phyloP scores from a whole-genome alignment of 2,888 invertebrate genomes.

The Drosophila greeni region DNA sequence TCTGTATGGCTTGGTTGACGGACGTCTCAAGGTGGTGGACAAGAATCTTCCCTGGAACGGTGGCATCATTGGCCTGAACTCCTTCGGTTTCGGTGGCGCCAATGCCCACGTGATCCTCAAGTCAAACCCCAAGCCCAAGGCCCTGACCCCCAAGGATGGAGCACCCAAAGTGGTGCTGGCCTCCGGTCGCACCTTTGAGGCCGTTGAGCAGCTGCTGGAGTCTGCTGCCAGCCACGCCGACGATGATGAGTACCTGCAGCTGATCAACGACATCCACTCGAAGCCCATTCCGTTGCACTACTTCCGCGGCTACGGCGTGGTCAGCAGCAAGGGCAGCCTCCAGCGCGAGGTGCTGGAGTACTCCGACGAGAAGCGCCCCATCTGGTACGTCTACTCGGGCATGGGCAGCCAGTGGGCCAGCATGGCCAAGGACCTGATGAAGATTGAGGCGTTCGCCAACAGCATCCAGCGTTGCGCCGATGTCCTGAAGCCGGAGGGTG shows the following conservation, averaged over 20 bases:
- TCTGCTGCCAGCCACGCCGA: slow-evolving; percentile 82
- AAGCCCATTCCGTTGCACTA: slow-evolving; percentile 86
- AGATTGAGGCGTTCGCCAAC: slow-evolving; percentile 88
- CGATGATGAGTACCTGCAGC: slow-evolving; percentile 87
- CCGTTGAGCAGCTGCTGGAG: slow-evolving; percentile 84
- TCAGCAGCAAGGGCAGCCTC: slow-evolving; percentile 80
- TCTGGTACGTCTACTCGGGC: slow-evolving; percentile 98
- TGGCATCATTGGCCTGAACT: slow-evolving; percentile 95
- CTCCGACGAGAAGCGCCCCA: slow-evolving; percentile 84
- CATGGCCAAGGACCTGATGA: slow-evolving; percentile 93
- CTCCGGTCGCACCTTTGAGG: slow-evolving; percentile 91
- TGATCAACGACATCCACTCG: slow-evolving; percentile 87
- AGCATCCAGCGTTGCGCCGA: slow-evolving; percentile 88
- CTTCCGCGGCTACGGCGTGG: slow-evolving; percentile 89
- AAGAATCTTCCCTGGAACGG: slow-evolving; percentile 91
- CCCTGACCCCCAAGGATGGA: slow-evolving; percentile 81
- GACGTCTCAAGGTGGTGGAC: slow-evolving; percentile 93
- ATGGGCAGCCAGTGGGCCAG: slow-evolving; percentile 99
- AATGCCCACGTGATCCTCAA: slow-evolving; percentile 94
- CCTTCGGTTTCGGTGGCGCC: slow-evolving; percentile 98
- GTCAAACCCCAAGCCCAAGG: slow-evolving; percentile 86
- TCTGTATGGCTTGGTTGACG: slow-evolving; percentile 93
- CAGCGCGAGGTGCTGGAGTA: slow-evolving; percentile 80
- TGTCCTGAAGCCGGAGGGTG: slow-evolving; percentile 86
- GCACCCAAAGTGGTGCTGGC: slow-evolving; percentile 86